Percentiles rank a stretch among this genome's conserved stretches.
phyloP scores from a whole-genome alignment of 2,113 vertebrate species.

The Mungos mungo region DNA sequence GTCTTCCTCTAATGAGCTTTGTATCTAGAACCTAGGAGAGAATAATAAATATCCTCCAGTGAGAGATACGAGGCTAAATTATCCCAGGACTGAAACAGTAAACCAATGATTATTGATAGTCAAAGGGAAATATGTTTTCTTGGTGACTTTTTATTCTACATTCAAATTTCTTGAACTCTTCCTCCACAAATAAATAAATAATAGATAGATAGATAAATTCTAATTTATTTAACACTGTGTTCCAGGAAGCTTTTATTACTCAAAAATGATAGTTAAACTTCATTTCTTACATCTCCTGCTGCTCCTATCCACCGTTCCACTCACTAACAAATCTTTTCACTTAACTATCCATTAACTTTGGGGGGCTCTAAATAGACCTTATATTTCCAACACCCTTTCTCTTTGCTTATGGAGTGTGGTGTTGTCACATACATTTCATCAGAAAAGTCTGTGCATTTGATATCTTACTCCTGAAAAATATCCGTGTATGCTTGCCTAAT shows the following conservation, averaged over 20 bases:
- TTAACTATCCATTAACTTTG: neutral
- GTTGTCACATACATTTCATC: neutral
- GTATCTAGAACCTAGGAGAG: neutral
- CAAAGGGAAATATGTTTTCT: neutral
- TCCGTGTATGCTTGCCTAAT: neutral
- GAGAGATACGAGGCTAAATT: neutral
- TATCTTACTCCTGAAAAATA: neutral
- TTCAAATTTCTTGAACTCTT: neutral
- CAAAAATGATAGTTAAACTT: neutral
- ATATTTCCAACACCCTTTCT: no score
- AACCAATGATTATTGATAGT: neutral
- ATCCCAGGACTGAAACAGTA: neutral
- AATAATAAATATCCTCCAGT: neutral
- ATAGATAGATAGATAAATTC: neutral
- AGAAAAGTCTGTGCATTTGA: neutral
- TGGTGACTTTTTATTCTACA: neutral
- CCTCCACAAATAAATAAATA: neutral
- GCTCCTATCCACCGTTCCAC: fast-evolving
- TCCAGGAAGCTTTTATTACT: neutral
- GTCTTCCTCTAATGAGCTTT: neutral
- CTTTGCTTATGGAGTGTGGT: neutral
- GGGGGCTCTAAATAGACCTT: neutral
- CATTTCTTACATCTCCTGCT: neutral
- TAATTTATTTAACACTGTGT: neutral
- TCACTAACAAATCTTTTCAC: neutral